These are phyloP conservation scores for Oligia strigilis DNA, from an alignment of 2,888 invertebrate species.

Conservation along the genomic window DNA sequence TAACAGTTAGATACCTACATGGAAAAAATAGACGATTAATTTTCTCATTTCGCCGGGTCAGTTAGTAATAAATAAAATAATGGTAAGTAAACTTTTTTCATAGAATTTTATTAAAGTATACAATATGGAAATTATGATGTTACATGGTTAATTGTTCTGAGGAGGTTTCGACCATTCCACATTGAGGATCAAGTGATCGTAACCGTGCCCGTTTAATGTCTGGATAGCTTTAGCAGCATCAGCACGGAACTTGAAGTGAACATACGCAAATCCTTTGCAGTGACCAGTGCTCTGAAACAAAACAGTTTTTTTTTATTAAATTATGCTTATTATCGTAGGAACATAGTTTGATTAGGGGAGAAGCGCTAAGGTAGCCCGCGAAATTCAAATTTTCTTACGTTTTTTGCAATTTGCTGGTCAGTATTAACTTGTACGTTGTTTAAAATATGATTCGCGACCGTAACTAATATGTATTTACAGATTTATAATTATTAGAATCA, in stretches of 20 bases:
- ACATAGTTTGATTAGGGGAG: no score
- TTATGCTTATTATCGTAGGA: not conserved
- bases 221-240: slow-evolving; percentile 98
- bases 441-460: no score
- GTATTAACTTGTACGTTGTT: no score
- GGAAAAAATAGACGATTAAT: no score
- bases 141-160: slow-evolving; percentile 76
- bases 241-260: slow-evolving; percentile 97
- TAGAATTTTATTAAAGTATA: slow-evolving; percentile 68
- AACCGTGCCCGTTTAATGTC: slow-evolving; percentile 97
- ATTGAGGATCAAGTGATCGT: slow-evolving; percentile 99
- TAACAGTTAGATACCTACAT: no score
- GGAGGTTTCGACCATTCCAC: slow-evolving; percentile 99
- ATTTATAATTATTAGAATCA: no score
- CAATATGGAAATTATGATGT: slow-evolving; percentile 69
- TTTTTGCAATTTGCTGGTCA: no score
- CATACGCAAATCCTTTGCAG: slow-evolving; percentile 99
- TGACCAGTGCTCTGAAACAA: slow-evolving; percentile 92
- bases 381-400: no score
- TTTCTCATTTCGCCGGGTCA: no score
- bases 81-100: slow-evolving; percentile 18
- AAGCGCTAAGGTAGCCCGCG: no score
- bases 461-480: no score
- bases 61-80: slow-evolving; percentile 1
- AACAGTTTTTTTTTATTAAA: not conserved